phyloP scores from a whole-genome alignment of 2,113 vertebrate genomes.

The Proteles cristata region DNA sequence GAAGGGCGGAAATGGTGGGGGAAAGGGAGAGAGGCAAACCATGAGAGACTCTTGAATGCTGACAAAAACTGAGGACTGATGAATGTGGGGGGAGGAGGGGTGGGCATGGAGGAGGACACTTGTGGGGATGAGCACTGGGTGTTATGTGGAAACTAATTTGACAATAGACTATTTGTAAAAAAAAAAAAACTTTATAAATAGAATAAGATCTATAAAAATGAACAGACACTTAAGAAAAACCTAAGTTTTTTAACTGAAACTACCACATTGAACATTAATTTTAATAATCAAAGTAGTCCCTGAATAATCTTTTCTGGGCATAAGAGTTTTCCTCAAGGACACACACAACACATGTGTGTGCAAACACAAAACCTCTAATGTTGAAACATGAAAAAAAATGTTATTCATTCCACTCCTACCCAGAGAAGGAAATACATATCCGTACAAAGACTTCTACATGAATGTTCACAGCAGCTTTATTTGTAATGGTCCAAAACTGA shows the following conservation, averaged over 20 bases:
- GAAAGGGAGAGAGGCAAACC: no score
- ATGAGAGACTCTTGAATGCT: no score
- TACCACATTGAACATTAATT: background rate
- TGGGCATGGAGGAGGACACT: no score
- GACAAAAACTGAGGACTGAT: no score
- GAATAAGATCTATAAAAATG: constrained; percentile 4
- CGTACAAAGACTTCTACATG: background rate
- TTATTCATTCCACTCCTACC: background rate
- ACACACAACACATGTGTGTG: background rate
- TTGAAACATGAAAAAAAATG: constrained; percentile 1
- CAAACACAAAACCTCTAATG: background rate
- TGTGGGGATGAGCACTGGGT: no score
- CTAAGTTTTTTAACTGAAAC: background rate
- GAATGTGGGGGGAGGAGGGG: no score
- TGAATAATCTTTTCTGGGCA: background rate
- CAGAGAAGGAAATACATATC: background rate
- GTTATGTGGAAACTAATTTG: no score
- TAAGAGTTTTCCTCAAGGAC: background rate
- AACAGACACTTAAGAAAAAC: constrained; percentile 9
- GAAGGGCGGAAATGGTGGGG: no score
- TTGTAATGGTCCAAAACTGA: background rate
- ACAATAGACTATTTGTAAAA: no score
- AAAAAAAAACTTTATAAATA: background rate
- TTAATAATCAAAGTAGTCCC: background rate
- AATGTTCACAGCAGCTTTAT: background rate